Base-by-base conservation (phyloP, 2,113 vertebrate genomes). In the Sturnira hondurensis region DNA sequence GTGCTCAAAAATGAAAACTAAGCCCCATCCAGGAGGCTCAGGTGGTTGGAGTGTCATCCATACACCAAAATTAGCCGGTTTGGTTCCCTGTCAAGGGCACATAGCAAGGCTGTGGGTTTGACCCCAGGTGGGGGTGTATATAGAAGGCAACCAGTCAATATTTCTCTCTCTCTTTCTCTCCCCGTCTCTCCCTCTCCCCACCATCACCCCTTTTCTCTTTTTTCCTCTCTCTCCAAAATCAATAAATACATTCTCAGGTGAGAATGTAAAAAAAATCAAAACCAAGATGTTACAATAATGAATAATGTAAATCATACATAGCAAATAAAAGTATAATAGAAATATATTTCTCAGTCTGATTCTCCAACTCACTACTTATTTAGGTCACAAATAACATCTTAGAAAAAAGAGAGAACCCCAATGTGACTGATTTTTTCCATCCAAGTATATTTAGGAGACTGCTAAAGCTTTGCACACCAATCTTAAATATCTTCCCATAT, bases 351-450 rank as follows among this genome's bases (percentile, higher is more conserved):
- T 31, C 50, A 83, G 20, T 17, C 50, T 89, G 33, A 76, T 77
- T 24, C 16, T 74, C 38, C 86, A 50, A 36, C 17, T 90, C 54
- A 78, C 20, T 82, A 33, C 14, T 87, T 95, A 80, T 83, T 94
- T 77, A 95, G 83, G 15, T 80, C 74, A 95, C 87, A 94, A 91
- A 89, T 83, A 95, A 73, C 15, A 87, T 68, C n/a, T 91, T 86
- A 86, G 80, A 73, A 77, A 73, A 63, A 61, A 78, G 61, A 65
- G 58, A 78, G 3, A 91, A 56, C n/a, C 10, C 20, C 31, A 20
- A 91, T 94, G 83, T 94, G 33, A 94, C 96, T 94, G 94, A 90
- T 94, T 92, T 92, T 13, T 13, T 22, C 65, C 15, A 65, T 82
- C 31, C 56, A 93, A 47, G 52, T 89, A 95, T 63, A 93, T 70